A percentile compares a stretch with the other conserved stretches of the same genome.
Evolutionary conservation across 1,140 invertebrate genomes (phyloP).

Genomic region (Zelostemma sp.): DNA sequence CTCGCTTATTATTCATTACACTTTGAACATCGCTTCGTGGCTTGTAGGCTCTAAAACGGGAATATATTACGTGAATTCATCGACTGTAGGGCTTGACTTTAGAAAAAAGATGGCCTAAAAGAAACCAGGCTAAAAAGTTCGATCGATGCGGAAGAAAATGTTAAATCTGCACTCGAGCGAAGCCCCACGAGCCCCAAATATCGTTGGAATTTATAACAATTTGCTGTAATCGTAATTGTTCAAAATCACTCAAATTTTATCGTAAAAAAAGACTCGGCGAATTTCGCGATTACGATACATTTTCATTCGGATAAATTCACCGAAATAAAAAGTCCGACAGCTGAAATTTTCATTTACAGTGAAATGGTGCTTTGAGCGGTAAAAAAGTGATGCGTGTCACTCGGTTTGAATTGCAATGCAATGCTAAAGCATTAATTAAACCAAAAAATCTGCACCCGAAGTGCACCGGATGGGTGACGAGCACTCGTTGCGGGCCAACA

Average conservation of each 20-base stretch:
- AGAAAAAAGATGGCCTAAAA: conserved; percentile 26
- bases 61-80: conserved; percentile 48
- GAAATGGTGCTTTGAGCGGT: not conserved
- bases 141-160: conserved; percentile 19
- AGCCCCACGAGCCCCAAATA: too few relatives aligned
- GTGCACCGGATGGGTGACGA: conserved; percentile 3
- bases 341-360: conserved; percentile 1
- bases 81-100: conserved; percentile 37
- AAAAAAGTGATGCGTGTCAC: conserved; percentile 1
- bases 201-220: too few relatives aligned
- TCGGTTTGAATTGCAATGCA: not conserved
- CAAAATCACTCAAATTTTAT: too few relatives aligned
- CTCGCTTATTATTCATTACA: conserved; percentile 64
- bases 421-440: conserved; percentile 5
- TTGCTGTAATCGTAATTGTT: too few relatives aligned
- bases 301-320: too few relatives aligned
- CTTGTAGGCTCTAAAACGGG: conserved; percentile 38
- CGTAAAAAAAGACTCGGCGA: too few relatives aligned
- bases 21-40: conserved; percentile 50
- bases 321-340: not conserved
- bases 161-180: not conserved
- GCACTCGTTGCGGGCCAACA: not conserved
- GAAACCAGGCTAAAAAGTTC: conserved; percentile 37
- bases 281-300: too few relatives aligned
- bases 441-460: conserved; percentile 4